Conservation (phyloP, 2,113 vertebrate species). For the Paradisaea rubra region DNA sequence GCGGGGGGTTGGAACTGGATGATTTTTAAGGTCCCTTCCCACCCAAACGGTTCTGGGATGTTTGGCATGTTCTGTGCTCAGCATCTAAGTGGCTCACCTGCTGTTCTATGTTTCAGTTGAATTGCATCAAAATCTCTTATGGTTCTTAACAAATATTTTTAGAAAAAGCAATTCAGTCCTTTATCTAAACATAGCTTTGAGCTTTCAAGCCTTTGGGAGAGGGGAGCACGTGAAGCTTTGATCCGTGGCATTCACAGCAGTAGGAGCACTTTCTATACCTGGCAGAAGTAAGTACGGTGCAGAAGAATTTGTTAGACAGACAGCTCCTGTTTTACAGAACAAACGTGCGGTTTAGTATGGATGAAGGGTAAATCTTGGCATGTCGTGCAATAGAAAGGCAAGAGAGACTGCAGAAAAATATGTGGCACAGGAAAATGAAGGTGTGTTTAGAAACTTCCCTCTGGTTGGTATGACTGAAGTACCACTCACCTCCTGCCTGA, state of each 20-base stretch:
- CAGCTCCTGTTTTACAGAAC: neutral
- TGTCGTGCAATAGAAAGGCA: neutral
- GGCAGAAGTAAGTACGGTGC: neutral
- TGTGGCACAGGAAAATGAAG: neutral
- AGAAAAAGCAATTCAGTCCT: neutral
- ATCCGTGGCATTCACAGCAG: neutral
- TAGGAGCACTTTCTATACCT: neutral
- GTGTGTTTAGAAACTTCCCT: neutral
- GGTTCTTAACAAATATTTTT: neutral
- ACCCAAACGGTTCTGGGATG: neutral
- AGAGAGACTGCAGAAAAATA: neutral
- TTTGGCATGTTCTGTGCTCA: neutral
- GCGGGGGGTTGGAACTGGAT: neutral
- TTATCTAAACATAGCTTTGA: neutral
- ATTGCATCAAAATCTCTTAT: neutral
- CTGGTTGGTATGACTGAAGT: neutral
- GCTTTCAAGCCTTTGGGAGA: neutral
- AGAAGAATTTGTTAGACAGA: neutral
- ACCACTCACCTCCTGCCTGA: neutral
- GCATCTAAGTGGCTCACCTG: neutral
- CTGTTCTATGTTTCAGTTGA: neutral
- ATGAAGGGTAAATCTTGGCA: neutral
- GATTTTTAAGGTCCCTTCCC: neutral
- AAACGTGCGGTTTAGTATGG: neutral
- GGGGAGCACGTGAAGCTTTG: neutral